Evolutionary conservation across 2,888 invertebrate species (phyloP).

Genomic region (Pristionchus mayeri): DNA sequence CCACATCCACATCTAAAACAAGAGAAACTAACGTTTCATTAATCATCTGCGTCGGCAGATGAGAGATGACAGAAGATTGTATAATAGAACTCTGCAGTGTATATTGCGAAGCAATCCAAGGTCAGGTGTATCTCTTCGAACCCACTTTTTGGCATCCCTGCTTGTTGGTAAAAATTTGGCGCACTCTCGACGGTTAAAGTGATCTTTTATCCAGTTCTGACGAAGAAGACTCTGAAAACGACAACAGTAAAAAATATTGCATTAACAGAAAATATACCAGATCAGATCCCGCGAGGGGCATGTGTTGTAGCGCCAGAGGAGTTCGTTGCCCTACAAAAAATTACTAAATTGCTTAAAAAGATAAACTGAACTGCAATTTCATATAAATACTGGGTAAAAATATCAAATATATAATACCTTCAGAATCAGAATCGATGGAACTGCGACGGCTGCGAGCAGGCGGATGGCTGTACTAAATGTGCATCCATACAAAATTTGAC

Average conservation of each 20-base stretch:
- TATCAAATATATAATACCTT: not conserved
- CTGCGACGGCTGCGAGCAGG: conserved; percentile 1
- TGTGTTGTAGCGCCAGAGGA: conserved; percentile 2
- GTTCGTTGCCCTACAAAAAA: not conserved
- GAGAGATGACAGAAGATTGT: too few species aligned
- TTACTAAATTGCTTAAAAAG: not conserved
- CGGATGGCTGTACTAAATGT: not conserved
- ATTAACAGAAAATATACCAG: not conserved
- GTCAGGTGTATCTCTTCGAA: too few species aligned
- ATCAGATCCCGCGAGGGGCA: conserved; percentile 33
- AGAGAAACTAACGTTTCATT: too few species aligned
- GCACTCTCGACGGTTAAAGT: conserved; percentile 94
- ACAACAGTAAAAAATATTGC: not conserved
- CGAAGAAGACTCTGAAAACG: conserved; percentile 61
- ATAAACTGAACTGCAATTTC: too few species aligned
- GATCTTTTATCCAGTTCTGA: conserved; percentile 87
- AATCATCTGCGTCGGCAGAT: too few species aligned
- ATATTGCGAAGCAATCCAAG: too few species aligned
- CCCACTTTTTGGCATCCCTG: conserved; percentile 68
- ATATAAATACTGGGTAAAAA: too few species aligned
- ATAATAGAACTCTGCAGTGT: too few species aligned
- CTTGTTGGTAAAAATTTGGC: conserved; percentile 66
- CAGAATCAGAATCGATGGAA: not conserved
- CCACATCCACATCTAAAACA: conserved; percentile 74
- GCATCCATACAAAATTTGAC: not conserved